Evolutionary conservation across 2,888 invertebrate species (phyloP), one percentile per base, ranked within the genome.

Genomic region (Meteorus cinctellus): DNA sequence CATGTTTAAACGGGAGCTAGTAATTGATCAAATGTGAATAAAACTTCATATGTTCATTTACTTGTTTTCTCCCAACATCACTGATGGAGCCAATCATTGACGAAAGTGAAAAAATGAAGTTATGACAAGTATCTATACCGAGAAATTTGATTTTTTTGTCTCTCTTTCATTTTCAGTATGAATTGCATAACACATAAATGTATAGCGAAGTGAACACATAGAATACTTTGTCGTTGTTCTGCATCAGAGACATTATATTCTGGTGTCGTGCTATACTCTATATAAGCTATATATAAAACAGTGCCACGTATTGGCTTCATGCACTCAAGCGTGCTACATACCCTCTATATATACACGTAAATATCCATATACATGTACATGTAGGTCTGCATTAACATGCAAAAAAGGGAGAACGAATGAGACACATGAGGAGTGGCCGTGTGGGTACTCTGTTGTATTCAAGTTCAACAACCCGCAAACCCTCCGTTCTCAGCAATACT

Each of bases 381-480:
- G 60, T 36, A 24, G 48, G 19, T 41, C 59, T 48, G 48, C 48
- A 51, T 48, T n/a, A 45, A 66, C 73, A 66, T 74, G 74, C 41
- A 27, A 68, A 34, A 72, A 19, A 69, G 59, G 27, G 63, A 36
- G 60, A 59, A 67, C 60, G 70, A 71, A 70, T 60, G 72, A 67
- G 63, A 55, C 41, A 72, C 67, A 73, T 72, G 63, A 72, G 66
- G 41, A 48, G 66, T 36, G 72, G 36, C 62, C 36, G 63, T 55
- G 36, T 63, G 69, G 51, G 70, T 68, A n/a, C 48, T 77, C 74
- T 77, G 73, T 66, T 65, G 59, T 66, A 70, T 55, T 74, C 72
- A 72, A 76, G 79, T 79, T 79, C 78, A 79, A 79, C 74, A 76
- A 79, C 76, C 79, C 72, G 16, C 74, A 66, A 41, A 72, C 74